Evolutionary conservation across 2,888 invertebrate species (phyloP).

Genomic region (Helleia helle): DNA sequence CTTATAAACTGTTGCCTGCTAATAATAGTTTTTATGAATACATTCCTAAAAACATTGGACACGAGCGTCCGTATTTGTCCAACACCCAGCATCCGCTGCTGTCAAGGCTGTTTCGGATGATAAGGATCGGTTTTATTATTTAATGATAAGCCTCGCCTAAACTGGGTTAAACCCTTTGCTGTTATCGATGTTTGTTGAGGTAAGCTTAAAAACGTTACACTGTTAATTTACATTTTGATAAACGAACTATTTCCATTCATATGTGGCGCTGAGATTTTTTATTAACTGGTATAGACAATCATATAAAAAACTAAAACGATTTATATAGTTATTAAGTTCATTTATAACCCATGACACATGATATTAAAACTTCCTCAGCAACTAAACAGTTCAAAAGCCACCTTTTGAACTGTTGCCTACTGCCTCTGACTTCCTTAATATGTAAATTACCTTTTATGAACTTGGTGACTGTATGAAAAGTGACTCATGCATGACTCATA

Average conservation of each 20-base stretch:
- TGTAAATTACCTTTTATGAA: neutral
- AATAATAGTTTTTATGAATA: no score
- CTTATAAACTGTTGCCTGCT: no score
- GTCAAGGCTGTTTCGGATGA: constrained; percentile 49
- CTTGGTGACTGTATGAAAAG: neutral
- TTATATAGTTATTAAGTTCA: no score
- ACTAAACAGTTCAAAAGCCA: no score
- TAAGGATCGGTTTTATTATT: constrained; percentile 38
- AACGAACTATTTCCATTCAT: neutral
- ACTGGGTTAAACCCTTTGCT: constrained; percentile 46
- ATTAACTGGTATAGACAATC: no score
- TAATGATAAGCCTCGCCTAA: constrained; percentile 43
- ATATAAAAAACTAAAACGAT: no score
- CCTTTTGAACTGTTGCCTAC: no score
- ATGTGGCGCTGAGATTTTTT: no score
- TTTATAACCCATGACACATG: no score
- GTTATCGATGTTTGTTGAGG: constrained; percentile 16
- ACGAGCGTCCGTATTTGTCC: constrained; percentile 29
- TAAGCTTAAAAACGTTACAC: constrained; percentile 9
- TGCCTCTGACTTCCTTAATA: constrained; percentile 6
- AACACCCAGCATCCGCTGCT: constrained; percentile 47
- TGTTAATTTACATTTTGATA: constrained; percentile 6
- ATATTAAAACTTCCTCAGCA: no score
- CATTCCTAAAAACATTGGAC: neutral
- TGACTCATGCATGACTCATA: neutral